These are phyloP conservation scores for Nomada lathburiana DNA, from an alignment of 2,888 invertebrate species.

Conservation along the genomic window DNA sequence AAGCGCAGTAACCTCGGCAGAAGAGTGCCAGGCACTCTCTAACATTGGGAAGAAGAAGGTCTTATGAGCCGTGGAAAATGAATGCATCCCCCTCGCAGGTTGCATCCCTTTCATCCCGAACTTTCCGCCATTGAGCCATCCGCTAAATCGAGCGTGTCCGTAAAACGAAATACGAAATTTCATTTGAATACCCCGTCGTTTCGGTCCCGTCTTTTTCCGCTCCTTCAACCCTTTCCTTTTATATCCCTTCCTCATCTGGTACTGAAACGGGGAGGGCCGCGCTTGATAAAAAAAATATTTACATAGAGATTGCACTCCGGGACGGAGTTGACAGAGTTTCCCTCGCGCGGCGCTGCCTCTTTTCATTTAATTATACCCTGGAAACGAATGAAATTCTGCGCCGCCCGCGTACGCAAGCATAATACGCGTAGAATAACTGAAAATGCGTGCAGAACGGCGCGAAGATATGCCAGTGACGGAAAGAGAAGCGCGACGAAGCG, in stretches of 20 bases:
- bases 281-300: constrained; percentile 56
- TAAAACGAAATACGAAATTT: constrained; percentile 72
- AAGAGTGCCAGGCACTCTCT: constrained; percentile 72
- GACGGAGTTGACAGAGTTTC: constrained; percentile 15
- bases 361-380: not conserved
- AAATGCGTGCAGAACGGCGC: constrained; percentile 1
- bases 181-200: constrained; percentile 66
- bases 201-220: not conserved
- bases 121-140: constrained; percentile 46
- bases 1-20: constrained; percentile 82
- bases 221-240: not conserved
- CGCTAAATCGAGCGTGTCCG: constrained; percentile 75
- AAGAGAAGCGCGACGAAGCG: not conserved
- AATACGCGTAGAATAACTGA: not conserved
- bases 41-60: constrained; percentile 69
- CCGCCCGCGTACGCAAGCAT: not conserved
- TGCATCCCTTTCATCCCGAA: constrained; percentile 61
- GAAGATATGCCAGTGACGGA: not conserved
- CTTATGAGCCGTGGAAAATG: constrained; percentile 83
- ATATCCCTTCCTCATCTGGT: constrained; percentile 53
- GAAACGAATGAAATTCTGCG: not conserved
- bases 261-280: constrained; percentile 27
- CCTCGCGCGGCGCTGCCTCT: constrained; percentile 16
- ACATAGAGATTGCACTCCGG: constrained; percentile 53
- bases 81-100: constrained; percentile 72